Conservation (phyloP, 2,888 invertebrate species). For the Elysia crispata region DNA sequence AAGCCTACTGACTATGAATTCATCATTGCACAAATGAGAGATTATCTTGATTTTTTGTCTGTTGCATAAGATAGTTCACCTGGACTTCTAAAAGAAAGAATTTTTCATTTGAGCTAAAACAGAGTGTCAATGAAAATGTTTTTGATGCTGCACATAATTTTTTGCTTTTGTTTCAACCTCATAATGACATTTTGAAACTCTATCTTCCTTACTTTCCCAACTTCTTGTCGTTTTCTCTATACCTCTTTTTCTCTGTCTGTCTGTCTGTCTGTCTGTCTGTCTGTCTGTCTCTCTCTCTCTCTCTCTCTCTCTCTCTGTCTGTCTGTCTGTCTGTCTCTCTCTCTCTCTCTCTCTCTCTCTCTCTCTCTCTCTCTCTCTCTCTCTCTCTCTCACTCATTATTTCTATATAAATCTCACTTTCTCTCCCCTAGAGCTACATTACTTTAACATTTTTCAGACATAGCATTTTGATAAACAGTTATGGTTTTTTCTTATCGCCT, state of each 20-base stretch:
- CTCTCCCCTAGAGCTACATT: background rate
- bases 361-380: background rate
- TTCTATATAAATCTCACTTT: background rate
- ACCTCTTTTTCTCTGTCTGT: background rate
- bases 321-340: background rate
- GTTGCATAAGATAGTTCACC: too few relatives aligned
- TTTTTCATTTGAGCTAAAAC: too few relatives aligned
- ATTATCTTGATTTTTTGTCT: too few relatives aligned
- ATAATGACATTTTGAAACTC: background rate
- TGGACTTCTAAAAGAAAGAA: too few relatives aligned
- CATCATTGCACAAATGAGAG: too few relatives aligned
- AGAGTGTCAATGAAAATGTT: background rate
- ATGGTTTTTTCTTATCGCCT: too few relatives aligned
- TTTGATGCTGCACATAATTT: background rate
- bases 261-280: background rate
- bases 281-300: background rate
- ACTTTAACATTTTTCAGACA: background rate
- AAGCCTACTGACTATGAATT: too few relatives aligned
- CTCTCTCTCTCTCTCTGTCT: background rate
- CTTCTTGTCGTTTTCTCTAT: background rate
- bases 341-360: background rate
- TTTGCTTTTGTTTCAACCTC: background rate
- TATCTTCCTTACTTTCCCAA: background rate
- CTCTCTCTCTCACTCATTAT: background rate
- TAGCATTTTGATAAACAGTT: too few relatives aligned